A percentile compares a stretch with the other conserved stretches of the same genome.
Evolutionary conservation across 1,140 invertebrate genomes (phyloP).

Genomic region (Diprion similis): DNA sequence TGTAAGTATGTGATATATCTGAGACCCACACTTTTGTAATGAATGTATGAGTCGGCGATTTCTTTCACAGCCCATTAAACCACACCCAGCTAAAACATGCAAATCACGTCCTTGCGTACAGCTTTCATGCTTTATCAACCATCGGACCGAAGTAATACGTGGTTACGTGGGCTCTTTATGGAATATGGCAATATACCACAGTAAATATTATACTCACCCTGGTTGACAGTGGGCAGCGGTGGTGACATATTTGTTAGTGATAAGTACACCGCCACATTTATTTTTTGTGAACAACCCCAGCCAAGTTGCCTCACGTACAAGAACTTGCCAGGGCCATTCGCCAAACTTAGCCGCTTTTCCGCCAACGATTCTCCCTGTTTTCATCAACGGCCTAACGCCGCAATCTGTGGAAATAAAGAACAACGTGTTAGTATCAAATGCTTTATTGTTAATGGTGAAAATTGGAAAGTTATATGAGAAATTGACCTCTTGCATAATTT

Average conservation of each 20-base stretch:
- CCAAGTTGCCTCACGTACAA: conserved; percentile 92
- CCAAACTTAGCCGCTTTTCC: conserved; percentile 86
- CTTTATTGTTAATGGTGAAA: background rate
- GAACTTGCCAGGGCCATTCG: conserved; percentile 92
- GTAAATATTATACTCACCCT: conserved; percentile 67
- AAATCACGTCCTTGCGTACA: background rate
- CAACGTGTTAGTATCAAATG: conserved; percentile 12
- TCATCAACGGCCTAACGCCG: conserved; percentile 82
- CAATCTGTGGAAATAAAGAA: conserved; percentile 71
- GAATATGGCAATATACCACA: background rate
- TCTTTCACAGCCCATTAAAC: background rate
- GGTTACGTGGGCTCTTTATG: background rate
- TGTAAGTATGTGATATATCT: background rate
- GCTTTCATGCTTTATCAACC: background rate
- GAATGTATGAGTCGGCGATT: background rate
- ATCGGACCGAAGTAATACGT: background rate
- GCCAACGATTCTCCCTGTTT: conserved; percentile 86
- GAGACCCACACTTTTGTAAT: too few species aligned
- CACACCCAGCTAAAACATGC: background rate
- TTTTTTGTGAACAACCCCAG: conserved; percentile 94
- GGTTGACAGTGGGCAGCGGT: conserved; percentile 96
- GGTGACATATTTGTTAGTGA: conserved; percentile 83
- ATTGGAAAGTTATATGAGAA: background rate
- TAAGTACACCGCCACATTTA: conserved; percentile 93
- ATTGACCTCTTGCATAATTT: conserved; percentile 71